These are phyloP conservation scores for Macroteleia sp. DNA, from an alignment of 2,888 invertebrate species.

Conservation along the genomic window DNA sequence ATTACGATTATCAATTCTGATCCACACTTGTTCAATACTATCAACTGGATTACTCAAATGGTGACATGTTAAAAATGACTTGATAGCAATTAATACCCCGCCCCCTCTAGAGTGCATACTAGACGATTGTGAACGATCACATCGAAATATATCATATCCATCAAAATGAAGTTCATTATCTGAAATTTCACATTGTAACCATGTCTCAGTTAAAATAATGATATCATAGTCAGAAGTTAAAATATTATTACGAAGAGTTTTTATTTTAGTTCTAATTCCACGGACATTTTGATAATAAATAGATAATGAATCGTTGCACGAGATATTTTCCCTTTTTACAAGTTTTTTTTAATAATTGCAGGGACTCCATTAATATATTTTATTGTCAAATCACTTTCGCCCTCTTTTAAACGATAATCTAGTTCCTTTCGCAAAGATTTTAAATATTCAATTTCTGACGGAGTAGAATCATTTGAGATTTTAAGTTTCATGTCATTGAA, in stretches of 20 bases:
- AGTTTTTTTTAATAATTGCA: background rate
- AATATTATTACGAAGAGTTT: background rate
- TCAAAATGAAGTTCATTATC: background rate
- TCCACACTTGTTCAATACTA: background rate
- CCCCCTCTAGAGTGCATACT: background rate
- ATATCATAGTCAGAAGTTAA: background rate
- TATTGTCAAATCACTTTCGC: background rate
- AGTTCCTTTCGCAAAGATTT: background rate
- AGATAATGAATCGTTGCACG: background rate
- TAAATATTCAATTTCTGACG: background rate
- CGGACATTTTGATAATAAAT: conserved; percentile 13
- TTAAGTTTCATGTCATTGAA: background rate
- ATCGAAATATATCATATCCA: background rate
- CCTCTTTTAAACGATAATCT: background rate
- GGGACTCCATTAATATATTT: background rate
- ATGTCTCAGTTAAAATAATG: conserved; percentile 5
- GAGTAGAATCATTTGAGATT: background rate
- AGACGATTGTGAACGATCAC: background rate
- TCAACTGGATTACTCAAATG: background rate
- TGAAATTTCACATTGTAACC: background rate
- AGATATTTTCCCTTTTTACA: background rate
- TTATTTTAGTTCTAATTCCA: background rate
- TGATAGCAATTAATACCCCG: background rate
- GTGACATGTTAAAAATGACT: background rate
- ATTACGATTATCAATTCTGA: background rate